Conservation (phyloP, 1,140 invertebrate species). For the Andrena cerasifolii region DNA sequence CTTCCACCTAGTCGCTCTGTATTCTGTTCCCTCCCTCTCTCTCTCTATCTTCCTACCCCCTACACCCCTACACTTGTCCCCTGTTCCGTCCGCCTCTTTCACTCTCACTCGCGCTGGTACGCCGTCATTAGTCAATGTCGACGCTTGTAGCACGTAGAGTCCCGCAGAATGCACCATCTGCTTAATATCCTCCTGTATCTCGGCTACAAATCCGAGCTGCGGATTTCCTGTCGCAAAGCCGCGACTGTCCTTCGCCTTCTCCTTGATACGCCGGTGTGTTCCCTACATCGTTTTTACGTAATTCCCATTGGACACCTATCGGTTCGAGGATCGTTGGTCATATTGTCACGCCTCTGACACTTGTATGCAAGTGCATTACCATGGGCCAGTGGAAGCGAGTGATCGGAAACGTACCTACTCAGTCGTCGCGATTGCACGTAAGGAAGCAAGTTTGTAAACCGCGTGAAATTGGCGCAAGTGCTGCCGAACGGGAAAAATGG, state of each 20-base stretch:
- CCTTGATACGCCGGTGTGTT: not conserved
- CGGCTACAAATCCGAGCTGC: slow-evolving; percentile 65
- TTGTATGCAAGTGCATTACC: too few species aligned
- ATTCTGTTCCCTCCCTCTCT: slow-evolving; percentile 48
- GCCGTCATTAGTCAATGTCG: slow-evolving; percentile 83
- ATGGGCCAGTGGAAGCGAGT: too few species aligned
- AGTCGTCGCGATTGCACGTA: too few species aligned
- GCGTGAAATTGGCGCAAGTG: not conserved
- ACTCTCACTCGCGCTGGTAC: slow-evolving; percentile 63
- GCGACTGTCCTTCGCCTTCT: slow-evolving; percentile 23
- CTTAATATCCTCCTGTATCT: slow-evolving; percentile 76
- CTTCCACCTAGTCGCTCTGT: not conserved
- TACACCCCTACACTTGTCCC: slow-evolving; percentile 33
- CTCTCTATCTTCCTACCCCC: slow-evolving; percentile 47
- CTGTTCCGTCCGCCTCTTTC: not conserved
- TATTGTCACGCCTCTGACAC: too few species aligned
- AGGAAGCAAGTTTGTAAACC: not conserved
- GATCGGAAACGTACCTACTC: too few species aligned
- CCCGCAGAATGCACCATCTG: slow-evolving; percentile 79
- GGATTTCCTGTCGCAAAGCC: slow-evolving; percentile 54
- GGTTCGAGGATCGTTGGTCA: too few species aligned
- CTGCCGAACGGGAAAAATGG: slow-evolving; percentile 29
- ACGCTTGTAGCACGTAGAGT: slow-evolving; percentile 77
- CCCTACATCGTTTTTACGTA: not conserved
- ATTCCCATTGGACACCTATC: not conserved